These are phyloP conservation scores for Myripristis murdjan DNA, from an alignment of 2,797 vertebrate species.

Conservation along the genomic window DNA sequence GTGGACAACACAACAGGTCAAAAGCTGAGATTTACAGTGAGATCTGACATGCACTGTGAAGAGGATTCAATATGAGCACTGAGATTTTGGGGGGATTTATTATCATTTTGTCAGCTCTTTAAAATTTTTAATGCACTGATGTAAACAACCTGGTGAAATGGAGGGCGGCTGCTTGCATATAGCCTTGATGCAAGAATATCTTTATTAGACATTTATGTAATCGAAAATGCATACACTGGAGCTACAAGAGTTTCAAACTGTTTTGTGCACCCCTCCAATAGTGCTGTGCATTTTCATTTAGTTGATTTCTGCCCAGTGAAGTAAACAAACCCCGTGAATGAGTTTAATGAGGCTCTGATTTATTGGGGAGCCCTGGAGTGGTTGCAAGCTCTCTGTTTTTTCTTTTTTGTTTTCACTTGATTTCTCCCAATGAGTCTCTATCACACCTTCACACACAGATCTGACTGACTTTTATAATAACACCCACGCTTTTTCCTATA, in stretches of 20 bases:
- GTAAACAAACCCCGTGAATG: constrained; percentile 13
- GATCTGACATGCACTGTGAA: background rate
- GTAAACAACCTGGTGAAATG: too few species aligned
- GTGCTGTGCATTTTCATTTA: background rate
- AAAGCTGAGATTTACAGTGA: too few species aligned
- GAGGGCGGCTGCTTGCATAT: too few species aligned
- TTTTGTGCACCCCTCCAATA: too few species aligned
- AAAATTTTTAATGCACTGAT: too few species aligned
- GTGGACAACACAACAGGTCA: too few species aligned
- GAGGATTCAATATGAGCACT: background rate
- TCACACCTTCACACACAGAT: background rate
- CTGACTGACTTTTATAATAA: constrained; percentile 5
- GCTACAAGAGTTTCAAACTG: too few species aligned
- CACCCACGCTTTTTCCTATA: background rate
- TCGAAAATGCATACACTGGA: too few species aligned
- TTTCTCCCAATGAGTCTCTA: background rate
- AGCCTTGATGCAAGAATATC: too few species aligned
- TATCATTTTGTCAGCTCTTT: background rate
- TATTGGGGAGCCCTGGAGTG: constrained; percentile 15
- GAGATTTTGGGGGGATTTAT: too few species aligned
- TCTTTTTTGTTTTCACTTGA: constrained; percentile 1
- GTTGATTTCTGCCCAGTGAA: background rate
- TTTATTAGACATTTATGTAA: too few species aligned
- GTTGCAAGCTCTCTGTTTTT: background rate
- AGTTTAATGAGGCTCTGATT: background rate